Base-by-base conservation (phyloP, 2,888 invertebrate species). In the Gymnocheta viridis region DNA sequence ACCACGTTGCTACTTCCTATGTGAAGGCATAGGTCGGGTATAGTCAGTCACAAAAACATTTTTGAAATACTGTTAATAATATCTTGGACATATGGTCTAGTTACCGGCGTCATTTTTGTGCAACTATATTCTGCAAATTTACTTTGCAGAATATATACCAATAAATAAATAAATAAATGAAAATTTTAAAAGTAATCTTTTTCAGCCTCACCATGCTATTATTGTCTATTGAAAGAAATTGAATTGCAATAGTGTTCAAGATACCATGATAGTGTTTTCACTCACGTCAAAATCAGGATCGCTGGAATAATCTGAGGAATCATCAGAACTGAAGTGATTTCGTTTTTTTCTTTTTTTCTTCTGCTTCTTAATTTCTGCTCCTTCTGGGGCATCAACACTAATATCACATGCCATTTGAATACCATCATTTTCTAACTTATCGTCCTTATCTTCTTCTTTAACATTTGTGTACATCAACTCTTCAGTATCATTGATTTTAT, bases 271-370 rank as follows among this genome's bases (percentile, higher is more conserved):
- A 41, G 2, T 41, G 12, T 47, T 19, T 19, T 22, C 14, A 78
- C 67, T 69, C 47, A 82, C 76, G 3, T 76, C 29, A 62, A 41
- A 66, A 41, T 81, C 70, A n/a, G 35, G n/a, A 22, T 76, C 76
- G 2, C 54, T 76, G 9, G 54, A 51, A 56, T 56, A 19, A 38
- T 70, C 44, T 5, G 54, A 60, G 1, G 12, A 41, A 27, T 54
- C 38, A 56, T 76, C 54, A 3, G 69, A 38, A 12, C 60, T 70
- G 5, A n/a, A 35, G 14, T 79, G 70, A 0, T 54, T 38, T 2
- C 0, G 0, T 3, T 32, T 12, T 7, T 10, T 47, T 7, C 2
- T 17, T 19, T 19, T 14, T 41, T 58, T 51, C n/a, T 19, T 54
- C 3, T 27, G 10, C 3, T 38, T 49, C 6, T 10, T 32, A 51